These are phyloP conservation scores for Ciconia maguari DNA, from an alignment of 2,113 vertebrate species.

Conservation along the genomic window DNA sequence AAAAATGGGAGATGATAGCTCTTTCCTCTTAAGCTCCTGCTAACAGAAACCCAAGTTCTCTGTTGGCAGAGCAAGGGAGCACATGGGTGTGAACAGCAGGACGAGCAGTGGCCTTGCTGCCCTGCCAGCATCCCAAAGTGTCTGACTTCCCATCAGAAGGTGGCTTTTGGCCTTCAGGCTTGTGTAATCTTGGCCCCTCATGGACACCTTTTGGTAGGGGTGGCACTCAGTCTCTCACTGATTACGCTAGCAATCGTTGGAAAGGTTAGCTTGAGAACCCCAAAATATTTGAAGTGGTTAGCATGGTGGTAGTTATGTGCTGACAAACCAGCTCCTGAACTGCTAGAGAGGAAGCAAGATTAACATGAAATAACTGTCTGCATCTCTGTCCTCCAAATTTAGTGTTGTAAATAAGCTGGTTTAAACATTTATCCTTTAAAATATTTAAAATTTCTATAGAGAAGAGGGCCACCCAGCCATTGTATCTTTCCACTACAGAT, in stretches of 20 bases:
- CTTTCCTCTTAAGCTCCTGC: not conserved
- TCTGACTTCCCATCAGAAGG: not conserved
- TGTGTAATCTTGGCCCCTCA: not conserved
- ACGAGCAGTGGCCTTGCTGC: accelerated
- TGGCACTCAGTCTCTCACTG: not conserved
- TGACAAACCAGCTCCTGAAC: not conserved
- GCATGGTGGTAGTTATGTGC: not conserved
- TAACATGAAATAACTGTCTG: not conserved
- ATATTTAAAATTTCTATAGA: not conserved
- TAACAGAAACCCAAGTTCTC: not conserved
- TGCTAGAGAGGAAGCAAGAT: not conserved
- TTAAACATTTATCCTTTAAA: not conserved
- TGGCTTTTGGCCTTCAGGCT: not conserved
- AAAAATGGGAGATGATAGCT: not conserved
- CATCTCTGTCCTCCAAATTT: not conserved
- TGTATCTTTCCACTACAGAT: not conserved
- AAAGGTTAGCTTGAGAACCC: not conserved
- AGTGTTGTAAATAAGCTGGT: not conserved
- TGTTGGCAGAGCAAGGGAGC: not conserved
- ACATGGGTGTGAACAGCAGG: not conserved
- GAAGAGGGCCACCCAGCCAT: not conserved
- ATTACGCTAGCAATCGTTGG: not conserved
- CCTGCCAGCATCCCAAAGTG: not conserved
- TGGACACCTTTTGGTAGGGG: not conserved
- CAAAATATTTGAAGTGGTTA: not conserved